Evolutionary conservation across 92 coral and sea anemone genomes (phyloP).

Genomic region (Paragorgia papillata): DNA sequence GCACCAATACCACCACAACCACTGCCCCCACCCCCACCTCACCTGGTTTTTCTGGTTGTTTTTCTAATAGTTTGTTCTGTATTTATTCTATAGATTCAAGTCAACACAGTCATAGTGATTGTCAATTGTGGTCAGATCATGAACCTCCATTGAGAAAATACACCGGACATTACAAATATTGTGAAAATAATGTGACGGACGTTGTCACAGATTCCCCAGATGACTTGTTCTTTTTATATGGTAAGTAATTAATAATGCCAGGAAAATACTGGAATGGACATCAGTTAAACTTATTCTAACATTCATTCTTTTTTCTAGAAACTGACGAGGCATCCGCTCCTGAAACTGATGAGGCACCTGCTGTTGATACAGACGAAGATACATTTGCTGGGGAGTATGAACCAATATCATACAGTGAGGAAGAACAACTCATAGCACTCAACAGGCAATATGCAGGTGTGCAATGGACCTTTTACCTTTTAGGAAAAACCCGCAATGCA

Average conservation of each 20-base stretch:
- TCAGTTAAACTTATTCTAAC: background rate
- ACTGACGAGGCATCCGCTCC: constrained; percentile 22
- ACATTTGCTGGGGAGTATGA: constrained; percentile 81
- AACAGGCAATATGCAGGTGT: background rate
- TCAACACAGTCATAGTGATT: too few species aligned
- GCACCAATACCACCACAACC: too few species aligned
- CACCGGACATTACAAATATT: background rate
- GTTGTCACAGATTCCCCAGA: constrained; percentile 85
- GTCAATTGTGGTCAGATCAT: background rate
- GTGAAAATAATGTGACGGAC: constrained; percentile 66
- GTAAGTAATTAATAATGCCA: constrained; percentile 40
- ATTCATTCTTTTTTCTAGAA: background rate
- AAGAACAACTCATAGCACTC: constrained; percentile 46
- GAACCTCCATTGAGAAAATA: background rate
- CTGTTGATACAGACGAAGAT: constrained; percentile 39
- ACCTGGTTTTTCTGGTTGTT: too few species aligned
- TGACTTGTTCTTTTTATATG: constrained; percentile 80
- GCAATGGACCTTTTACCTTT: too few species aligned
- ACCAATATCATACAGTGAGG: constrained; percentile 81
- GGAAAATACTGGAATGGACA: background rate
- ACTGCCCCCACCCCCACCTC: too few species aligned
- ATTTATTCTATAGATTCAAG: too few species aligned
- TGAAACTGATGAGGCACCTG: too few species aligned
- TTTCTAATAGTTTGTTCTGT: too few species aligned
- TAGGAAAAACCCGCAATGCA: too few species aligned